Evolutionary conservation across 2,888 invertebrate genomes (phyloP).

Genomic region (Pecten maximus): DNA sequence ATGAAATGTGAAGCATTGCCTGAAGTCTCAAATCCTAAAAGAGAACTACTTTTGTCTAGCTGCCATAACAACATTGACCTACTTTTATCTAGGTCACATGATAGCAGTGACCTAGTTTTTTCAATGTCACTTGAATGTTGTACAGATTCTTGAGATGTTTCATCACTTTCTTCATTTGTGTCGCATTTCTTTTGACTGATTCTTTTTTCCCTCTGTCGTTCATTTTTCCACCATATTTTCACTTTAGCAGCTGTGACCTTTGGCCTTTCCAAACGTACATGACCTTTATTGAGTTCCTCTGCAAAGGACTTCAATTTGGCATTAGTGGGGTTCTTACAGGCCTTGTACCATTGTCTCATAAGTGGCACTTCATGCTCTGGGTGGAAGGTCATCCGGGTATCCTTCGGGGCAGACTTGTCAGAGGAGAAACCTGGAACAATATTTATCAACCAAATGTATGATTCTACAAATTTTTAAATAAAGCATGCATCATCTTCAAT

Average conservation of each 20-base stretch:
- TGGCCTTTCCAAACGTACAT: constrained; percentile 75
- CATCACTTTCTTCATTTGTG: not conserved
- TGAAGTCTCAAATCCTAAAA: constrained; percentile 8
- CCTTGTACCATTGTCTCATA: constrained; percentile 79
- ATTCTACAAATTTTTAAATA: no score
- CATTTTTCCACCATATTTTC: constrained; percentile 82
- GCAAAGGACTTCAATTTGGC: constrained; percentile 75
- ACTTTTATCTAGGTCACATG: constrained; percentile 26
- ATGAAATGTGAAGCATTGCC: not conserved
- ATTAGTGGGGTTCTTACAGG: constrained; percentile 75
- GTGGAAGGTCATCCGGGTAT: constrained; percentile 78
- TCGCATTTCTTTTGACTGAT: constrained; percentile 35
- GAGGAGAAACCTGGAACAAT: constrained; percentile 50
- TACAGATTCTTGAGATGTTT: not conserved
- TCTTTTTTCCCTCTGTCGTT: constrained; percentile 75
- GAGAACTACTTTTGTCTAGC: constrained; percentile 10
- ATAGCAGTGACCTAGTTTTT: not conserved
- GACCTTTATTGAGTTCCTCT: constrained; percentile 79
- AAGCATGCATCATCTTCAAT: no score
- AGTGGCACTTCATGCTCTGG: constrained; percentile 79
- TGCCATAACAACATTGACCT: constrained; percentile 13
- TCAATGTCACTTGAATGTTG: constrained; percentile 22
- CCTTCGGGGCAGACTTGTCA: constrained; percentile 49
- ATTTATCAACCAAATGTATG: no score
- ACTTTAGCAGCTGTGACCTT: constrained; percentile 76